Base-by-base conservation (phyloP, 2,797 vertebrate genomes). In the Gymnopithys bicolor region DNA sequence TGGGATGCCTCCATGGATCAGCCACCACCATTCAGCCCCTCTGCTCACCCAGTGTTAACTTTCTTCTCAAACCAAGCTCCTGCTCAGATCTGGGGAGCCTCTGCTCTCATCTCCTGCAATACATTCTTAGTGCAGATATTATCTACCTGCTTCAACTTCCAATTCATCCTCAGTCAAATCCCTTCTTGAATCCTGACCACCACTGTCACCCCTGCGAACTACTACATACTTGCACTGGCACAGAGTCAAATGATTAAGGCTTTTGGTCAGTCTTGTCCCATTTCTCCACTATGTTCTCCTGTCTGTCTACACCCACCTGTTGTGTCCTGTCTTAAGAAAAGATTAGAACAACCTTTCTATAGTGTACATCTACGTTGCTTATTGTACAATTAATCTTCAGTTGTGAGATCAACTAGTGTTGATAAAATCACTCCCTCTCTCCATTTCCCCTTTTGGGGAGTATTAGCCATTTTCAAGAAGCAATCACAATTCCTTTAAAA, bases 151-250 rank as follows among this genome's bases (percentile, higher is more conserved):
- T 82, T 78, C 41, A 56, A 27, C 9, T 78, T 41, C 52, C 56
- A 77, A 18, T 7, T 74, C 14, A 23, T 41, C 17, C 49, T 91
- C 63, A 55, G 12, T 13, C 59, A 76, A 79, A 53, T 7, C 8
- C 37, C 9, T 67, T 68, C 33, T 25, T 35, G 28, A 83, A 49
- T 63, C 52, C n/a, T 24, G 30, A 59, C 21, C 46, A 48, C 25
- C 17, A 12, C 28, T 13, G 41, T 5, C n/a, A 37, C 30, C 10
- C 0, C 27, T 30, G 49, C 1, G 4, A 69, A 25, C 25, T 79
- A 35, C 25, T 11, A 25, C 13, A 11, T 14, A 4, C 28, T 1
- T 1, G 0, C n/a, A 32, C 4, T 10, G 27, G 12, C 45, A 33
- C 0, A 41, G n/a, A 75, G 35, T 43, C 41, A 43, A 56, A 58